These are phyloP conservation scores for Drosophila virilis DNA, from an alignment of 1,140 invertebrate species.

Conservation along the genomic window DNA sequence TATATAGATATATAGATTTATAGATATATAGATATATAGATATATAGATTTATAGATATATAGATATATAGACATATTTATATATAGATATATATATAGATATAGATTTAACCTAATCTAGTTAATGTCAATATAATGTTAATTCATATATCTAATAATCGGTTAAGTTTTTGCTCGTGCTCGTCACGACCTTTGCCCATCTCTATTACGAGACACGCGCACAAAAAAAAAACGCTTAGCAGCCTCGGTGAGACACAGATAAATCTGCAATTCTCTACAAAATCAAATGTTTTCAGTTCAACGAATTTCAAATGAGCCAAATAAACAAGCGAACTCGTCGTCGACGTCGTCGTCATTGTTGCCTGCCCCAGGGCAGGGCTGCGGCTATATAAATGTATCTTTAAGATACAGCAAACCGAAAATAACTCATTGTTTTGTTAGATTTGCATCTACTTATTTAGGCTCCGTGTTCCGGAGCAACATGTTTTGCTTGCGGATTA, in stretches of 20 bases:
- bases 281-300: constrained; percentile 65
- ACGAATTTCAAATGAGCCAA: constrained; percentile 64
- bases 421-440: constrained; percentile 56
- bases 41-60: too few species aligned
- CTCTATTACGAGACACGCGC: constrained; percentile 14
- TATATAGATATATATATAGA: too few species aligned
- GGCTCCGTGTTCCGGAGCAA: constrained; percentile 24
- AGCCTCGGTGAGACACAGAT: constrained; percentile 33
- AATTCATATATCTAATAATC: neutral
- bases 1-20: too few species aligned
- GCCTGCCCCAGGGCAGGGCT: constrained; percentile 23
- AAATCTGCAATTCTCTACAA: constrained; percentile 60
- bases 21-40: too few species aligned
- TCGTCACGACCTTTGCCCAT: constrained; percentile 12
- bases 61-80: too few species aligned
- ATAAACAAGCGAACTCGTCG: constrained; percentile 42
- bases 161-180: neutral
- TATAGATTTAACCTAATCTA: too few species aligned
- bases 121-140: neutral
- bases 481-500: constrained; percentile 57
- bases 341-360: constrained; percentile 14
- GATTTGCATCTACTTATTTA: constrained; percentile 56
- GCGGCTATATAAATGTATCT: constrained; percentile 41
- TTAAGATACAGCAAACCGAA: constrained; percentile 48
- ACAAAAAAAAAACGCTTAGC: neutral